phyloP scores from a whole-genome alignment of 2,113 vertebrate genomes.

The Hydrolagus affinis region DNA sequence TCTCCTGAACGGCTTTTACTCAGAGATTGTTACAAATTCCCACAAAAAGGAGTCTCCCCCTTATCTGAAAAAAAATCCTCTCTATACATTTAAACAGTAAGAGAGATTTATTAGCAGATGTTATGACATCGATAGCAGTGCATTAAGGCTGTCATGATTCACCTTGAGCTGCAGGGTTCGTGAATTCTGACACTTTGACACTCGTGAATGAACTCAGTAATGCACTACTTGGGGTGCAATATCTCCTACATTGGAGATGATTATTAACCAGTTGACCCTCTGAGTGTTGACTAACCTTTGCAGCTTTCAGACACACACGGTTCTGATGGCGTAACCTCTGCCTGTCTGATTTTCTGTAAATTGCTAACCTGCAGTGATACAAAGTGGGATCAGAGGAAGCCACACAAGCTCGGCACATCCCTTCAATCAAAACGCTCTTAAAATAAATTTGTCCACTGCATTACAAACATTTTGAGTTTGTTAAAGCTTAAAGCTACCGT shows the following conservation, averaged over 20 bases:
- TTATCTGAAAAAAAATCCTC: background rate
- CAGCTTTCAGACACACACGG: constrained; percentile 5
- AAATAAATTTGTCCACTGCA: constrained; percentile 7
- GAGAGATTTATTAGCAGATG: constrained; percentile 8
- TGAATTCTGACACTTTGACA: constrained; percentile 29
- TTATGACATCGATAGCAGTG: background rate
- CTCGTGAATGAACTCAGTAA: constrained; percentile 22
- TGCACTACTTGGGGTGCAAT: background rate
- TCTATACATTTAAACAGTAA: background rate
- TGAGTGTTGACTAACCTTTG: background rate
- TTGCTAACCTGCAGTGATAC: constrained; percentile 17
- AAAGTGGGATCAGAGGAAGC: background rate
- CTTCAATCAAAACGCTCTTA: background rate
- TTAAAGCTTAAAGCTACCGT: background rate
- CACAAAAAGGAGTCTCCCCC: background rate
- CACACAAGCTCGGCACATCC: background rate
- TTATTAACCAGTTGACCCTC: constrained; percentile 24
- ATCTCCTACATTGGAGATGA: constrained; percentile 19
- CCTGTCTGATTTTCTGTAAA: constrained; percentile 1
- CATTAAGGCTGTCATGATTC: constrained; percentile 20
- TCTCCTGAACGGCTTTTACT: background rate
- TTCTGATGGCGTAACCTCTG: constrained; percentile 27
- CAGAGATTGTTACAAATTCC: background rate
- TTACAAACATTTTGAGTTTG: background rate
- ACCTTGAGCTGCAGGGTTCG: background rate